Evolutionary conservation across 2,797 vertebrate genomes (phyloP).

Genomic region (Sebastes nivosus): DNA sequence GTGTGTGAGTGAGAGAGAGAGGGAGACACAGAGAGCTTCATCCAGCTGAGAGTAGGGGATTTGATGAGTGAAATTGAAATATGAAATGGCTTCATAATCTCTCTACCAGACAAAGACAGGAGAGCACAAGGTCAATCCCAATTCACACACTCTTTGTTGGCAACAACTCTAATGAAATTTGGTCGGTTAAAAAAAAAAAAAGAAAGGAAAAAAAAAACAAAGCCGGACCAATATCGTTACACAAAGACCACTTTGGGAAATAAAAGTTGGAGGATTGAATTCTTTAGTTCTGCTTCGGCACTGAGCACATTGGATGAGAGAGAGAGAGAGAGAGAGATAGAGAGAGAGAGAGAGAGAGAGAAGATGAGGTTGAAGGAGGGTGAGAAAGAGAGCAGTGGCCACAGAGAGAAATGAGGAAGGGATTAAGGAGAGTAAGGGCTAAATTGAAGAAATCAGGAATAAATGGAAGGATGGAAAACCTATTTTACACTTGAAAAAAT

Average conservation of each 20-base stretch:
- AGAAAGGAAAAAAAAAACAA: neutral
- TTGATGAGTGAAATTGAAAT: conserved; percentile 66
- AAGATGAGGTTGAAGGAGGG: neutral
- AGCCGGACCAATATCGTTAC: neutral
- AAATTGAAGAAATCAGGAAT: too few relatives aligned
- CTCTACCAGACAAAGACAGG: conserved; percentile 52
- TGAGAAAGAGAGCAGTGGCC: neutral
- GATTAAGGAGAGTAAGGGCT: too few relatives aligned
- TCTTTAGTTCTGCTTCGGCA: conserved; percentile 23
- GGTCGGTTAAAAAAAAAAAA: conserved; percentile 2
- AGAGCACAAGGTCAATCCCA: conserved; percentile 46
- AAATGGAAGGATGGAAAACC: too few relatives aligned
- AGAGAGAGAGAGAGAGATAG: neutral
- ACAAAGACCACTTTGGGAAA: conserved; percentile 66
- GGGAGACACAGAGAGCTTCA: neutral
- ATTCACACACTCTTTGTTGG: conserved; percentile 47
- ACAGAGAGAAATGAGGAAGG: neutral
- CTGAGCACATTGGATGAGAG: neutral
- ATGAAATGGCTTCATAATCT: conserved; percentile 73
- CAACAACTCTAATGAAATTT: conserved; percentile 53
- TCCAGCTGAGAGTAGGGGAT: conserved; percentile 56
- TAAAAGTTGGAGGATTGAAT: conserved; percentile 51
- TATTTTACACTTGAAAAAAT: neutral
- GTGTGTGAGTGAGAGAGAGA: neutral
- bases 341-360: neutral